phyloP scores from a whole-genome alignment of 2,113 vertebrate species.

The Callionymus lyra region DNA sequence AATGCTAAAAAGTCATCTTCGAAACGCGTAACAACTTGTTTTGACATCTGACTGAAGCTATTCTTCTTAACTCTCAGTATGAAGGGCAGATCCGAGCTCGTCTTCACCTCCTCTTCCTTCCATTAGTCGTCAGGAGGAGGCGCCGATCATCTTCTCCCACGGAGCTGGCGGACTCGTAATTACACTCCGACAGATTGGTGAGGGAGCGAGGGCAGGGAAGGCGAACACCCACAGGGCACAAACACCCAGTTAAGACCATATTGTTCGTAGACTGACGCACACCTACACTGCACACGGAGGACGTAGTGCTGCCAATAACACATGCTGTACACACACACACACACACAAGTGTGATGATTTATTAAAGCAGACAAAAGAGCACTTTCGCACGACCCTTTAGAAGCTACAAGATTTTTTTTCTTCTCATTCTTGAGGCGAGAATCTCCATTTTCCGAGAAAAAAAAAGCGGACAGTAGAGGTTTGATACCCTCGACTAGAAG shows the following conservation, averaged over 20 bases:
- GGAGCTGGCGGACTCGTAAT: conserved; percentile 33
- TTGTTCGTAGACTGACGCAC: not conserved
- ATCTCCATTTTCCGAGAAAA: too few relatives aligned
- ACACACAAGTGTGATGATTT: conserved; percentile 40
- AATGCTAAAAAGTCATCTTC: too few relatives aligned
- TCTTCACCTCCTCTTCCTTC: conserved; percentile 2
- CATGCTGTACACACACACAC: conserved; percentile 10
- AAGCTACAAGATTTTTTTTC: too few relatives aligned
- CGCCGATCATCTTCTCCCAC: conserved; percentile 4
- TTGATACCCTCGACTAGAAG: too few relatives aligned
- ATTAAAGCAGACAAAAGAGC: conserved; percentile 31
- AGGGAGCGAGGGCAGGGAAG: conserved; percentile 11
- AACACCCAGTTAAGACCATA: conserved; percentile 11
- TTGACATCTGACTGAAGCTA: too few relatives aligned
- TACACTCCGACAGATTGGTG: conserved; percentile 22
- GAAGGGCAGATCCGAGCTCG: conserved; percentile 7
- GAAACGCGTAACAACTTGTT: too few relatives aligned
- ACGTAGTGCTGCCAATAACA: not conserved
- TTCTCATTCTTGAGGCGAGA: too few relatives aligned
- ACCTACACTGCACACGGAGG: too few relatives aligned
- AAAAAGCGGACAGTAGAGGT: too few relatives aligned
- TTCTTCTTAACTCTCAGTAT: too few relatives aligned
- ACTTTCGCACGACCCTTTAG: too few relatives aligned
- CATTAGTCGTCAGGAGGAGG: conserved; percentile 23
- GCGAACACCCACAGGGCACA: conserved; percentile 16